These are phyloP conservation scores for Actinernus sp. DNA, from an alignment of 92 coral and sea anemone species.

Conservation along the genomic window DNA sequence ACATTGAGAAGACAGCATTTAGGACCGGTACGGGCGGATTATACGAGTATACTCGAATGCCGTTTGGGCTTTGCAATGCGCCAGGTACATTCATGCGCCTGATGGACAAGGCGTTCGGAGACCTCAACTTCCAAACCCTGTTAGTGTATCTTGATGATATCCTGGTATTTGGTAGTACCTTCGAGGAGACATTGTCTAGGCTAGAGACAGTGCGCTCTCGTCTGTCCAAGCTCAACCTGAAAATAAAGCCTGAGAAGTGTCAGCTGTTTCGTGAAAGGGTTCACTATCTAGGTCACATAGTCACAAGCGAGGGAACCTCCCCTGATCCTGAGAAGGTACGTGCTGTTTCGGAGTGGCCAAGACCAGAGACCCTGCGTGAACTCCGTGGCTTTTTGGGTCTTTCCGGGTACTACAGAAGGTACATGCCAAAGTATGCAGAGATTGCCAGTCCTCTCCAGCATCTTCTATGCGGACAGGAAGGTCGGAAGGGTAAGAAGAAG, in stretches of 20 bases:
- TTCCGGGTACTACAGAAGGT: slow-evolving; percentile 49
- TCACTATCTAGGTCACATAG: slow-evolving; percentile 48
- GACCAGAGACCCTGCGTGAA: slow-evolving; percentile 67
- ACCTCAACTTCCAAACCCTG: slow-evolving; percentile 61
- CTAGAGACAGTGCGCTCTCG: slow-evolving; percentile 53
- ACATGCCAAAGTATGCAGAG: slow-evolving; percentile 32
- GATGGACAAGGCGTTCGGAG: slow-evolving; percentile 82
- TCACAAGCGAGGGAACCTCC: slow-evolving; percentile 28
- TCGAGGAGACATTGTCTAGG: slow-evolving; percentile 56
- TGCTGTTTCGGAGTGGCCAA: slow-evolving; percentile 55
- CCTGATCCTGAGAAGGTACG: slow-evolving; percentile 57
- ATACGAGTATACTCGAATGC: slow-evolving; percentile 44
- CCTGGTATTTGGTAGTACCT: slow-evolving; percentile 54
- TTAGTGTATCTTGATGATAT: slow-evolving; percentile 68
- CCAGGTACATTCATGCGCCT: slow-evolving; percentile 64
- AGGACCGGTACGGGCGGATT: slow-evolving; percentile 56
- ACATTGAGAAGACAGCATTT: slow-evolving; percentile 48
- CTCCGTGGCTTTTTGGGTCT: slow-evolving; percentile 53
- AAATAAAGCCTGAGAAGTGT: slow-evolving; percentile 55
- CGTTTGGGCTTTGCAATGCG: slow-evolving; percentile 53
- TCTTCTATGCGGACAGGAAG: slow-evolving; percentile 45
- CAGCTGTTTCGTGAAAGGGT: slow-evolving; percentile 44
- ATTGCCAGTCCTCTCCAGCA: slow-evolving; percentile 54
- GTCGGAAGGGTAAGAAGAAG: slow-evolving; percentile 15
- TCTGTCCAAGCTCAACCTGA: slow-evolving; percentile 40